Conservation (phyloP, 2,888 invertebrate species). For the Heteropelma amictum region DNA sequence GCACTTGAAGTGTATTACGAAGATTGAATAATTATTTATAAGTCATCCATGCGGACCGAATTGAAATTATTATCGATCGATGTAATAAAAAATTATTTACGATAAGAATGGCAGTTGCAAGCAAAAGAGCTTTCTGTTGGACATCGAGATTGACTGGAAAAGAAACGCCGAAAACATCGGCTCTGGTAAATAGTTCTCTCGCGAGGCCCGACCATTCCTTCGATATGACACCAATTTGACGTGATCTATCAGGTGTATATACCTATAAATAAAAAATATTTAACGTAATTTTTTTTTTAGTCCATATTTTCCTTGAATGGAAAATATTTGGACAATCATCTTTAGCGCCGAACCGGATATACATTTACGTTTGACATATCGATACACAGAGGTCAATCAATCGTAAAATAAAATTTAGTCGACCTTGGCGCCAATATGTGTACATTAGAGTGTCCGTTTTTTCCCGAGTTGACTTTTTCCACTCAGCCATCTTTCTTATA, state of each 20-base stretch:
- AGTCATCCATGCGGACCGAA: background rate
- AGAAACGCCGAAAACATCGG: constrained; percentile 93
- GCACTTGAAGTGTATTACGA: no score
- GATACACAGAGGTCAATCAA: no score
- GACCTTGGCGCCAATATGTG: no score
- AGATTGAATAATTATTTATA: no score
- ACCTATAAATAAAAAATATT: constrained; percentile 79
- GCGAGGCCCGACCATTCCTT: constrained; percentile 93
- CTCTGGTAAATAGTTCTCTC: constrained; percentile 90
- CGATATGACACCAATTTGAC: constrained; percentile 90
- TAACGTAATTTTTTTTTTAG: background rate
- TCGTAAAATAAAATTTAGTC: no score
- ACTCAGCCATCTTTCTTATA: no score
- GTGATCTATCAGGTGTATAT: constrained; percentile 86
- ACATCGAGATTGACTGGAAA: constrained; percentile 95
- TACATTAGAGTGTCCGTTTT: no score
- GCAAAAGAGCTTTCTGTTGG: constrained; percentile 88
- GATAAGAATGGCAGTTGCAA: constrained; percentile 89
- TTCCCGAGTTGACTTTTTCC: no score
- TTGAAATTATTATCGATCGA: background rate
- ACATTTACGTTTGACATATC: constrained; percentile 4
- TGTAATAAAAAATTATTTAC: constrained; percentile 78
- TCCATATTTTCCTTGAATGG: background rate
- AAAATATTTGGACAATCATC: background rate
- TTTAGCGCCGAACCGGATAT: background rate